Evolutionary conservation across 2,113 vertebrate genomes (phyloP), one percentile per base, ranked within the genome.

Genomic region (Setophaga coronata): DNA sequence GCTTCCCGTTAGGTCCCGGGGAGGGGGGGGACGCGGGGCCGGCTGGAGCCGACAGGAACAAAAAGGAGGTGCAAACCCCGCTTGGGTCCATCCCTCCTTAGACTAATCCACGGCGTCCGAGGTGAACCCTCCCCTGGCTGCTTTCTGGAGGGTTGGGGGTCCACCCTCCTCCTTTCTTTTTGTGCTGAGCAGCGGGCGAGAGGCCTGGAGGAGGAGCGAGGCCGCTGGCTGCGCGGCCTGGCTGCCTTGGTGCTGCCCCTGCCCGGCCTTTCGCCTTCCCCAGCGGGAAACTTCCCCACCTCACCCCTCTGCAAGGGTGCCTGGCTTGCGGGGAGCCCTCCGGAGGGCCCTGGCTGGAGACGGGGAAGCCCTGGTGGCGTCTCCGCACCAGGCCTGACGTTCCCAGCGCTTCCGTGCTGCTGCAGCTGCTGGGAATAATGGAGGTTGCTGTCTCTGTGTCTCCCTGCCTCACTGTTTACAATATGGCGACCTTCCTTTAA

Each of bases 401-500:
- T 97, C 92, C 86, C 96, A 89, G 89, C 54, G 93, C 91, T 95
- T 96, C 97, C 73, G 95, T 93, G 95, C 91, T 96, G 87, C 77
- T 79, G 87, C 95, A 93, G 92, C 76, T 97, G 95, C 95, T 95
- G 95, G 96, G 96, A 97, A 98, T 96, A 97, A 95, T 97, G 97
- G 96, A 98, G 96, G 97, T 93, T 97, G 97, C 97, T 96, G 96
- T 95, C 96, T 98, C 85, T 95, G 73, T 97, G 93, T 95, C 98
- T 96, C 95, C 82, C 93, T 97, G 96, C 93, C 86, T 97, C 95
- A 97, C 94, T 99, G 98, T 99, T 99, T 99, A 99, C 99, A 99
- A 99, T 98, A 99, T 99, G 99, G 99, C 99, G 98, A 99, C 98
- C 98, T 98, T 98, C 97, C 98, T 98, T 98, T 98, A 98, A 98